These are phyloP conservation scores for Sthenelais limicola DNA, from an alignment of 2,888 invertebrate genomes.

Conservation along the genomic window DNA sequence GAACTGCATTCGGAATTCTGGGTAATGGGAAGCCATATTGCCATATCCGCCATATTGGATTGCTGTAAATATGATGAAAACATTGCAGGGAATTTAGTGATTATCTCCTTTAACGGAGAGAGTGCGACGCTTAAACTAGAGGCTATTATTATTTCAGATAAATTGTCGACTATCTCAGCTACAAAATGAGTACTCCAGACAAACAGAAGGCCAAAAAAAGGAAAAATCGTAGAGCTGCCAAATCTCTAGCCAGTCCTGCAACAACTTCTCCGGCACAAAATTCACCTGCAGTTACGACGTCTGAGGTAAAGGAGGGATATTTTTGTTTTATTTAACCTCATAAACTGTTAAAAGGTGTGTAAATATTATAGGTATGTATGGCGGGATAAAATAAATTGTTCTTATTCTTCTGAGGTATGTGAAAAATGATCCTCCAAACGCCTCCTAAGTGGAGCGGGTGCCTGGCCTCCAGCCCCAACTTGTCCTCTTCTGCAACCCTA, in stretches of 20 bases:
- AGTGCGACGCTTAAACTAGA: constrained; percentile 1
- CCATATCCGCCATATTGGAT: constrained; percentile 44
- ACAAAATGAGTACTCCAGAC: constrained; percentile 60
- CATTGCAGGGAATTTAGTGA: constrained; percentile 39
- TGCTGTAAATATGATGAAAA: constrained; percentile 40
- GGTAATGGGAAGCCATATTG: constrained; percentile 31
- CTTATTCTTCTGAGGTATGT: too few species aligned
- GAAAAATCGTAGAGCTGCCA: constrained; percentile 55
- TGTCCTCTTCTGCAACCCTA: too few species aligned
- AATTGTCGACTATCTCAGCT: constrained; percentile 4
- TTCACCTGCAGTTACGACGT: constrained; percentile 19
- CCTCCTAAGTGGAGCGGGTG: too few species aligned
- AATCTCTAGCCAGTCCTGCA: constrained; percentile 4
- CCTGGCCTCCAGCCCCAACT: too few species aligned
- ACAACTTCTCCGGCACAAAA: constrained; percentile 24
- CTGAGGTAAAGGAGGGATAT: constrained; percentile 11
- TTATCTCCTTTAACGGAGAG: constrained; percentile 39
- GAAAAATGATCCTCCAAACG: too few species aligned
- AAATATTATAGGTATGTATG: not conserved
- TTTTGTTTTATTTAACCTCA: too few species aligned
- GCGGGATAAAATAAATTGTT: too few species aligned
- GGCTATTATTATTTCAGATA: constrained; percentile 1
- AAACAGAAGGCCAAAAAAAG: constrained; percentile 62
- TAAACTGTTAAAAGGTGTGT: not conserved
- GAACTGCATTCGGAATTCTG: not conserved